Evolutionary conservation across 2,797 vertebrate genomes (phyloP), one percentile per base, ranked within the genome.

Genomic region (Macropodus opercularis): DNA sequence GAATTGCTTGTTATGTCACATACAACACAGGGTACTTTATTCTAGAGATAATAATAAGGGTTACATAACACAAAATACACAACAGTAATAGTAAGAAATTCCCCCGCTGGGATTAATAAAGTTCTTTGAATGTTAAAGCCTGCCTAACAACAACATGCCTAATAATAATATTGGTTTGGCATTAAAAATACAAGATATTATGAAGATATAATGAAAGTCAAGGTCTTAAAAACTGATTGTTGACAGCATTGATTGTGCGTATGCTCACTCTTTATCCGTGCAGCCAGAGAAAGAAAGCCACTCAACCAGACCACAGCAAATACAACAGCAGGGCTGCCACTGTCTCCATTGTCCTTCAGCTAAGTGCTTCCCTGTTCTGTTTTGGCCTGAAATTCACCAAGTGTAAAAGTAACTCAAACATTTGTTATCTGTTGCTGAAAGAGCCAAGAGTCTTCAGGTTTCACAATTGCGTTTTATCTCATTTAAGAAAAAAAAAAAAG

Each of bases 351-450:
- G 63, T 75, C 24, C 27, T 40, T 27, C 15, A 51, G 43, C 48
- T 51, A 61, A 76, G 41, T 83, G 54, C 77, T 66, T 76, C 23
- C 57, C 21, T 43, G 8, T 67, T 72, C 72, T 51, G 36, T 65
- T 77, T 75, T 49, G 32, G 62, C 40, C 59, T 43, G 59, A 42
- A 68, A 59, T 62, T 50, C 39, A 27, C 54, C 47, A 73, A 65
- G 77, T 63, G 72, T 80, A 65, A 85, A 81, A 79, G 72, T 41
- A 34, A 68, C 40, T 49, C n/a, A 66, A 72, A 52, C 38, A 69
- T 75, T 48, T 64, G 68, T 77, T 80, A 84, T 80, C 66, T 32
- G 55, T 50, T 13, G 58, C 39, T 60, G 49, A 27, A 68, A 62
- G 39, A 27, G 53, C 64, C 62, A 38, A 54, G 64, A 70, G 76